A percentile compares a stretch with the other conserved stretches of the same genome.
These are phyloP conservation scores for Enteromius radiatus DNA, from an alignment of 2,797 vertebrate species.

Conservation along the genomic window DNA sequence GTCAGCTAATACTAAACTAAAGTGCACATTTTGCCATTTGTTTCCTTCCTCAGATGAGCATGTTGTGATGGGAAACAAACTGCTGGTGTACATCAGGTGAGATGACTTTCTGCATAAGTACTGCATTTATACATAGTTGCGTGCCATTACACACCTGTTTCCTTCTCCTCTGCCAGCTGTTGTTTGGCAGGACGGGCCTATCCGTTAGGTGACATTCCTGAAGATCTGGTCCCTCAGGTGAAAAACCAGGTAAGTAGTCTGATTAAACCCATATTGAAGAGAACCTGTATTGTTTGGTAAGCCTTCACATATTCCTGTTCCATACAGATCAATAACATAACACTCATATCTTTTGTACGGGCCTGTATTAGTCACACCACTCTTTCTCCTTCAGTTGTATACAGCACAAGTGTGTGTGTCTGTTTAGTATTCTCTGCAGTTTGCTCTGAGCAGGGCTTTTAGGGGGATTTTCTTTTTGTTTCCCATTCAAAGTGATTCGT, in stretches of 20 bases:
- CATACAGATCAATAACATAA: not conserved
- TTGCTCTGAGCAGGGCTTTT: conserved; percentile 34
- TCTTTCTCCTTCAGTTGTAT: not conserved
- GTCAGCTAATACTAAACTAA: conserved; percentile 3
- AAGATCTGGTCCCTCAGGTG: conserved; percentile 92
- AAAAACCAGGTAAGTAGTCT: conserved; percentile 88
- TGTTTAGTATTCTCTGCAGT: conserved; percentile 37
- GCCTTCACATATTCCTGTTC: not conserved
- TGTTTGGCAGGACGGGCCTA: conserved; percentile 94
- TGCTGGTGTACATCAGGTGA: conserved; percentile 97
- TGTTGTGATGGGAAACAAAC: conserved; percentile 96
- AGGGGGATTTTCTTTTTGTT: conserved; percentile 36
- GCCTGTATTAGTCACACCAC: not conserved
- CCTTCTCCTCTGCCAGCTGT: conserved; percentile 79
- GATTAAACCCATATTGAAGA: not conserved
- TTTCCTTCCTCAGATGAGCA: conserved; percentile 86
- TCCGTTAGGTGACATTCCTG: conserved; percentile 92
- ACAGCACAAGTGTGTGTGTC: not conserved
- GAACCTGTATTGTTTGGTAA: conserved; percentile 31
- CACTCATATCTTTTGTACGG: not conserved
- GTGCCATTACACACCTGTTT: not conserved
- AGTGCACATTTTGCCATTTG: conserved; percentile 2
- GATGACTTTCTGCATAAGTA: not conserved
- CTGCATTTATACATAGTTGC: not conserved
- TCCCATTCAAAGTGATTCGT: conserved; percentile 16